phyloP scores from a whole-genome alignment of 2,113 vertebrate genomes.

The Smithornis capensis region DNA sequence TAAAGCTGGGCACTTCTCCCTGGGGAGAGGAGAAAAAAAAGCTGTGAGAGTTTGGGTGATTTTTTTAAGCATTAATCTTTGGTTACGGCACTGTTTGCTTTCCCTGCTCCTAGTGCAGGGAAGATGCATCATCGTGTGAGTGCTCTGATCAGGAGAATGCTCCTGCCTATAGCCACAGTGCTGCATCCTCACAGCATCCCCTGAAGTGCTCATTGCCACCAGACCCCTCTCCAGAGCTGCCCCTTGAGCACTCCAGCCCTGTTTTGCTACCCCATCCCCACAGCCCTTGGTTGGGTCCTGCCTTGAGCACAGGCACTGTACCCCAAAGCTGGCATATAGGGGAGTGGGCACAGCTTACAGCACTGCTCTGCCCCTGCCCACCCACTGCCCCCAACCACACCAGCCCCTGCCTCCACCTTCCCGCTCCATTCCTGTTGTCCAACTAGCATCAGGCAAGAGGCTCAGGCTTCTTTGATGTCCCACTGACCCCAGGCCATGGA shows the following conservation, averaged over 20 bases:
- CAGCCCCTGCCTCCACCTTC: not conserved
- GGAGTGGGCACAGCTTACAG: accelerated
- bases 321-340: not conserved
- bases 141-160: not conserved
- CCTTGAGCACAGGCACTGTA: accelerated
- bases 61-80: not conserved
- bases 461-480: accelerated
- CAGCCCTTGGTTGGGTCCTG: not conserved
- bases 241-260: not conserved
- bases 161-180: not conserved
- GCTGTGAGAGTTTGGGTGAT: not conserved
- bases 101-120: not conserved
- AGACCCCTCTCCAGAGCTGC: not conserved
- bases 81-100: not conserved
- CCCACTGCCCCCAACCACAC: accelerated
- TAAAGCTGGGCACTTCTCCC: not conserved
- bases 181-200: not conserved
- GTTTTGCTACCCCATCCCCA: not conserved
- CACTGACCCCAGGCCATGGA: accelerated
- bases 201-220: not conserved
- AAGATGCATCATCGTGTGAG: accelerated
- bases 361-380: not conserved
- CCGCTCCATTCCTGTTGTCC: not conserved
- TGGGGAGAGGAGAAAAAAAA: not conserved
- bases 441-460: accelerated